These are phyloP conservation scores for Falco punctatus DNA, from an alignment of 2,113 vertebrate genomes.

Conservation along the genomic window DNA sequence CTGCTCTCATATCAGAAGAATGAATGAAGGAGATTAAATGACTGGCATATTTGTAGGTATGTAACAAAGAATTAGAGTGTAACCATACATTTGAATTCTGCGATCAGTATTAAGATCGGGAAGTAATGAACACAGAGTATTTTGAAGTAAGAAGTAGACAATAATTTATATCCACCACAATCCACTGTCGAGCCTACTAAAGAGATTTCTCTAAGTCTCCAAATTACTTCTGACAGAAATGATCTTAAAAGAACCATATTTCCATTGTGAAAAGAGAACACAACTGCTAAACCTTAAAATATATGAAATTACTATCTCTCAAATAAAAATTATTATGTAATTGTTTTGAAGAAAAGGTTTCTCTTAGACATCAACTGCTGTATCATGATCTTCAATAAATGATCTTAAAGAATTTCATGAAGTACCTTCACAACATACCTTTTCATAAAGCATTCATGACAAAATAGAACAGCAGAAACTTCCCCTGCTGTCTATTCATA, in stretches of 20 bases:
- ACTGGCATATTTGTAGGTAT: neutral
- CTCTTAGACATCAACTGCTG: neutral
- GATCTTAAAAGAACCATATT: neutral
- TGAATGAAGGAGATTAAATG: neutral
- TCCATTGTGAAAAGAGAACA: neutral
- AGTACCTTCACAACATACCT: neutral
- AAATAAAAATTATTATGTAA: neutral
- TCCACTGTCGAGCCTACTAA: neutral
- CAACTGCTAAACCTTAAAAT: neutral
- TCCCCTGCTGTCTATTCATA: neutral
- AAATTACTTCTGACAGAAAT: neutral
- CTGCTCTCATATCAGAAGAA: neutral
- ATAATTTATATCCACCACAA: neutral
- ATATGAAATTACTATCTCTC: neutral
- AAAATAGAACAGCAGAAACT: neutral
- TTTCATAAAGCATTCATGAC: neutral
- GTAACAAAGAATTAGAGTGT: neutral
- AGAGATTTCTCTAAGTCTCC: neutral
- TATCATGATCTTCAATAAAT: neutral
- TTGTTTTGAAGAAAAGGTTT: neutral
- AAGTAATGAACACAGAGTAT: neutral
- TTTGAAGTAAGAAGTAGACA: neutral
- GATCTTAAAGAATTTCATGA: neutral
- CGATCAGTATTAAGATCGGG: neutral
- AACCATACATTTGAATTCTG: neutral